phyloP scores from a whole-genome alignment of 1,140 invertebrate genomes.

The Tetranychus urticae region DNA sequence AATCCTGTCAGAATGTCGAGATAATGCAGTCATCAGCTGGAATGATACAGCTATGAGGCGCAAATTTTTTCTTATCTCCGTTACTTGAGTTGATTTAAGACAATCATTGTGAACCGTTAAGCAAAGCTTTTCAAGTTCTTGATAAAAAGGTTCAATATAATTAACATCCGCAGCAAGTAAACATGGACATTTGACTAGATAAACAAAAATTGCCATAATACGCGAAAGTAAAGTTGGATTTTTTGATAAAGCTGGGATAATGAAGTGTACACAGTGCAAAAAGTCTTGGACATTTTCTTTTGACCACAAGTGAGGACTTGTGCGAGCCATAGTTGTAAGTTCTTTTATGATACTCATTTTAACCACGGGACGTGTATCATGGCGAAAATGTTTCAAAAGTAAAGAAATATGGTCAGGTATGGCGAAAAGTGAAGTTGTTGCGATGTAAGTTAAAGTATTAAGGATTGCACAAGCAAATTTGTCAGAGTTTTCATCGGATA shows the following conservation, averaged over 20 bases:
- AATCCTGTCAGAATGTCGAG: background rate
- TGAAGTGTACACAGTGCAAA: background rate
- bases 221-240: background rate
- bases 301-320: slow-evolving; percentile 51
- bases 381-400: slow-evolving; percentile 29
- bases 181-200: slow-evolving; percentile 2
- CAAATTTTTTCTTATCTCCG: background rate
- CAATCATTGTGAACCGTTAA: background rate
- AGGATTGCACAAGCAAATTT: slow-evolving; percentile 67
- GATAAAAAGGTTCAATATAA: background rate
- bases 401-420: slow-evolving; percentile 52
- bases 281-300: slow-evolving; percentile 31
- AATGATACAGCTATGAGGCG: background rate
- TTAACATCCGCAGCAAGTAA: background rate
- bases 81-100: background rate
- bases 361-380: slow-evolving; percentile 39
- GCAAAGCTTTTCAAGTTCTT: background rate
- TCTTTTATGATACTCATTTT: slow-evolving; percentile 46
- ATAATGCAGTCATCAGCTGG: background rate
- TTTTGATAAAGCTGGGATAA: background rate
- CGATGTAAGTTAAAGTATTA: slow-evolving; percentile 61
- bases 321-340: slow-evolving; percentile 43
- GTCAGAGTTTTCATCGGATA: slow-evolving; percentile 45
- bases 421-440: slow-evolving; percentile 63
- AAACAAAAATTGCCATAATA: background rate